Percentiles rank a stretch among this genome's conserved stretches.
Evolutionary conservation across 2,888 invertebrate genomes (phyloP).

Genomic region (Pseudococcus viburni): DNA sequence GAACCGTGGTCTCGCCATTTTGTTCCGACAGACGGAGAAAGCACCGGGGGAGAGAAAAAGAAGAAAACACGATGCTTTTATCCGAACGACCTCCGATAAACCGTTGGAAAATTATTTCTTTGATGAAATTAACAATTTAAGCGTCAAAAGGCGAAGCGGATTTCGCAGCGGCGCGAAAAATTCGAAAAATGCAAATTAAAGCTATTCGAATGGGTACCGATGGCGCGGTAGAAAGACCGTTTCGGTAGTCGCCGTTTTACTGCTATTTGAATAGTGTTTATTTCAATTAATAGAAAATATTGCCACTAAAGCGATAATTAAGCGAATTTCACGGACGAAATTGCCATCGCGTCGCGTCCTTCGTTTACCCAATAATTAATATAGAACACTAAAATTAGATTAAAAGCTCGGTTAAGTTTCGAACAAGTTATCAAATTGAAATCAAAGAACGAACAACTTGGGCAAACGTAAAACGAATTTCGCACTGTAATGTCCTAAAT

Average conservation of each 20-base stretch:
- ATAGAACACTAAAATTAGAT: constrained; percentile 47
- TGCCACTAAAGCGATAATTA: constrained; percentile 26
- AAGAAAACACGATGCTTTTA: background rate
- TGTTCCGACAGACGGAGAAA: background rate
- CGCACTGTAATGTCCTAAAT: constrained; percentile 27
- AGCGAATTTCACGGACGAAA: constrained; percentile 22
- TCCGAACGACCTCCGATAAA: background rate
- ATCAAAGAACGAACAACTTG: constrained; percentile 47
- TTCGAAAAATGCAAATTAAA: constrained; percentile 43
- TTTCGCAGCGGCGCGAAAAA: background rate
- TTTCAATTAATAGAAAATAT: constrained; percentile 47
- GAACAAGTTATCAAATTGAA: constrained; percentile 49
- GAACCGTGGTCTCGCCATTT: background rate
- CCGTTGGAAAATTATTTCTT: constrained; percentile 8
- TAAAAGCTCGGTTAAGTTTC: constrained; percentile 41
- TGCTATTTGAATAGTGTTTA: constrained; percentile 34
- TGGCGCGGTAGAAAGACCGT: background rate
- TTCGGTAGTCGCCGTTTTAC: background rate
- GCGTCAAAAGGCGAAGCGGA: background rate
- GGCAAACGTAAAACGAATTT: constrained; percentile 32
- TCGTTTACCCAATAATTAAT: constrained; percentile 44
- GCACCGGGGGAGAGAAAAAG: background rate
- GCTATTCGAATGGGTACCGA: background rate
- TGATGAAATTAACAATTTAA: constrained; percentile 40
- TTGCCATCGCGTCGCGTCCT: constrained; percentile 5